phyloP scores from a whole-genome alignment of 2,797 vertebrate genomes.

The Macroramphosus scolopax region DNA sequence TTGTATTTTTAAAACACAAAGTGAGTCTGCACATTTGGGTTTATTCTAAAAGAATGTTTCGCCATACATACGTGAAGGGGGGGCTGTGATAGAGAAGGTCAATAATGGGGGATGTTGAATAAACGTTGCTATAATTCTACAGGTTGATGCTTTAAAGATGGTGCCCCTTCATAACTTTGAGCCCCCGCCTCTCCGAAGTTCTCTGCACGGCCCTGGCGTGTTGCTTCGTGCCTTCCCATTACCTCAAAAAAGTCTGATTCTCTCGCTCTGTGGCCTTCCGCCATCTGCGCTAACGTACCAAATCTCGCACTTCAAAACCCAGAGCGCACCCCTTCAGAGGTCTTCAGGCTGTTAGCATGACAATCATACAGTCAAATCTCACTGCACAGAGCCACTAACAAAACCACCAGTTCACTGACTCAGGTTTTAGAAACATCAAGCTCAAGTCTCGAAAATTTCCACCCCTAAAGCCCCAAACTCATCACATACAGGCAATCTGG shows the following conservation, averaged over 20 bases:
- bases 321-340: constrained; percentile 28
- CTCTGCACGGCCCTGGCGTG: constrained; percentile 52
- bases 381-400: constrained; percentile 42
- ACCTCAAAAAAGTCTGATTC: constrained; percentile 38
- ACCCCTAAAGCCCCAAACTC: constrained; percentile 58
- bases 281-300: constrained; percentile 38
- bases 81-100: too few species aligned
- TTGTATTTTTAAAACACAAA: too few species aligned
- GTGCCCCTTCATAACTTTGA: constrained; percentile 20
- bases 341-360: constrained; percentile 49
- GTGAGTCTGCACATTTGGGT: too few species aligned
- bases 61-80: too few species aligned
- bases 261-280: constrained; percentile 30
- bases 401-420: constrained; percentile 54
- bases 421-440: constrained; percentile 48
- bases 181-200: constrained; percentile 33
- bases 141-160: too few species aligned
- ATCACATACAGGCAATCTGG: constrained; percentile 43
- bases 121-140: too few species aligned
- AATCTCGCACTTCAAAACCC: constrained; percentile 42
- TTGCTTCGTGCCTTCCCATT: constrained; percentile 37
- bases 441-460: constrained; percentile 33
- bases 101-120: too few species aligned
- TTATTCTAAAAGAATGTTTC: too few species aligned
- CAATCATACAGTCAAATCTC: constrained; percentile 46